phyloP scores from a whole-genome alignment of 1,140 invertebrate genomes.

The Tyrophagus putrescentiae region DNA sequence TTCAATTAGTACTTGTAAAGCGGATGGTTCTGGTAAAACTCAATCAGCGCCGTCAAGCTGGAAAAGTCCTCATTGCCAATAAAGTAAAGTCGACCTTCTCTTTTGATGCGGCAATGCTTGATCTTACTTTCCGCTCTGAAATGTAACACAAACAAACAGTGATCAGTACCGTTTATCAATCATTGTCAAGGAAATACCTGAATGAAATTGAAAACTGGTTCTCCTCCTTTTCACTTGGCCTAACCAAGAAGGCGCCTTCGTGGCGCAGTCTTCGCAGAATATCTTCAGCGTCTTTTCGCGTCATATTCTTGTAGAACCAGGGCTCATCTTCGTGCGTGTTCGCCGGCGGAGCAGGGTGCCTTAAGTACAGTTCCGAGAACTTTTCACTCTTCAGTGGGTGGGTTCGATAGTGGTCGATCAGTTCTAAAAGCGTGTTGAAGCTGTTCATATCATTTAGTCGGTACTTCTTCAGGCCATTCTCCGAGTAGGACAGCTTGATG shows the following conservation, averaged over 20 bases:
- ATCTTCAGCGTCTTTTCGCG: conserved; percentile 65
- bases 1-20: conserved; percentile 61
- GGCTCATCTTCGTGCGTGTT: conserved; percentile 79
- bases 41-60: conserved; percentile 77
- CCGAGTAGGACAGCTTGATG: conserved; percentile 62
- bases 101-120: conserved; percentile 83
- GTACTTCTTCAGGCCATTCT: conserved; percentile 62
- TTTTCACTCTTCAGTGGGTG: conserved; percentile 73
- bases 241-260: conserved; percentile 81
- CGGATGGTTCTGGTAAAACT: conserved; percentile 74
- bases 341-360: conserved; percentile 78
- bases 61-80: conserved; percentile 85
- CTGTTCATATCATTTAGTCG: conserved; percentile 72
- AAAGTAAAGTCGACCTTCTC: conserved; percentile 73
- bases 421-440: conserved; percentile 80
- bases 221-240: conserved; percentile 66
- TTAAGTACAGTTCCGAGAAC: conserved; percentile 44
- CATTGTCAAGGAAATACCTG: conserved; percentile 19
- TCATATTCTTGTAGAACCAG: conserved; percentile 75
- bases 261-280: conserved; percentile 59
- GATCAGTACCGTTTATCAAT: background rate
- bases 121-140: conserved; percentile 53
- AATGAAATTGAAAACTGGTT: conserved; percentile 87
- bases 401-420: conserved; percentile 77
- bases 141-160: background rate